phyloP scores from a whole-genome alignment of 2,113 vertebrate genomes.

The Nicator chloris region DNA sequence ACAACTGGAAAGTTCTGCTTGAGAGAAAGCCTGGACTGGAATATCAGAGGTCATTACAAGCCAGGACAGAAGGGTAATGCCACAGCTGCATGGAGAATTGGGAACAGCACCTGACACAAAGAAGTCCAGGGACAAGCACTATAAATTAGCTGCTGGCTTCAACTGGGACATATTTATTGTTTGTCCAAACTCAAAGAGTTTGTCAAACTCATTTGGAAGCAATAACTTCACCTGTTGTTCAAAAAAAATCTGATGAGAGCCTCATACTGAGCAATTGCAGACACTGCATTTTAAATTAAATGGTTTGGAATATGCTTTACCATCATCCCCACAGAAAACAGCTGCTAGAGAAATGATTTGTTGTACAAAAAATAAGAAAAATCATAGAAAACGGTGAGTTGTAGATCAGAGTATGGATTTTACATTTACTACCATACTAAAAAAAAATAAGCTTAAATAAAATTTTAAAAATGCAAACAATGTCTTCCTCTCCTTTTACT shows the following conservation, averaged over 20 bases:
- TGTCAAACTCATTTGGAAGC: not conserved
- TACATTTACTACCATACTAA: not conserved
- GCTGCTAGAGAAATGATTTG: not conserved
- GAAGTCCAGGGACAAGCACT: not conserved
- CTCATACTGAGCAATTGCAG: not conserved
- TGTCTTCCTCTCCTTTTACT: not conserved
- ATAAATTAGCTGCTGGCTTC: not conserved
- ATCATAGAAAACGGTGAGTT: not conserved
- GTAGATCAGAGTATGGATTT: not conserved
- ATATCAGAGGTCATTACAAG: not conserved
- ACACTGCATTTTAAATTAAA: not conserved
- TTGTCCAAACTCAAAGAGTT: not conserved
- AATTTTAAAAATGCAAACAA: not conserved
- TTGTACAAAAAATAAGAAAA: not conserved
- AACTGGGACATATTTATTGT: not conserved
- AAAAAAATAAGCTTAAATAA: not conserved
- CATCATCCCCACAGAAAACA: not conserved
- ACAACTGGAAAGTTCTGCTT: not conserved
- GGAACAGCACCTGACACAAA: not conserved
- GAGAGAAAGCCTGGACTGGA: slow-evolving; percentile 3
- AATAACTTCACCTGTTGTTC: not conserved
- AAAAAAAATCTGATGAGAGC: not conserved
- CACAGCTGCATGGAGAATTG: not conserved
- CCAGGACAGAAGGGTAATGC: not conserved
- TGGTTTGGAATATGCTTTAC: not conserved